Conservation (phyloP, 2,888 invertebrate species). For the Agrotis puta region DNA sequence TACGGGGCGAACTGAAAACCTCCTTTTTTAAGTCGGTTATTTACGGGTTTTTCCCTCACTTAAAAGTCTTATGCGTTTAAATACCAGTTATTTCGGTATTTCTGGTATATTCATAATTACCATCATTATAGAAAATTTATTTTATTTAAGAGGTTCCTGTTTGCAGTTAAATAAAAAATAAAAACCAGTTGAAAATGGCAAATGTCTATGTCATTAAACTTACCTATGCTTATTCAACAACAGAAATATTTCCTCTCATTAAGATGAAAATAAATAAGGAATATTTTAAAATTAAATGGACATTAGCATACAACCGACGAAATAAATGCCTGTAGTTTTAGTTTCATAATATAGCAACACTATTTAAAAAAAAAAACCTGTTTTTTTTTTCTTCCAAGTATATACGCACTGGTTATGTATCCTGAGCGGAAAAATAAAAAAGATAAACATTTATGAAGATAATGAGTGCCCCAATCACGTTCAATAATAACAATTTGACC, state of each 20-base stretch:
- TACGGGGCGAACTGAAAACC: too few relatives aligned
- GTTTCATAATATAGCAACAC: not conserved
- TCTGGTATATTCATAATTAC: not conserved
- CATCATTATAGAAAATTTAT: not conserved
- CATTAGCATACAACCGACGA: slow-evolving; percentile 18
- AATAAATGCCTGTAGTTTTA: slow-evolving; percentile 10
- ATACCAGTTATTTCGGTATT: not conserved
- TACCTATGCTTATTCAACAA: slow-evolving; percentile 2
- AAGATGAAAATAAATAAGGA: slow-evolving; percentile 11
- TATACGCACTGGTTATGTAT: not conserved
- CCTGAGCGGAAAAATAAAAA: not conserved
- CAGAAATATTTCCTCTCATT: not conserved
- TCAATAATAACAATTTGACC: slow-evolving; percentile 23
- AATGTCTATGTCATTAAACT: slow-evolving; percentile 19
- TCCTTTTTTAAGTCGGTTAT: too few relatives aligned
- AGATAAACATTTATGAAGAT: slow-evolving; percentile 19
- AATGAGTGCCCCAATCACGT: slow-evolving; percentile 13
- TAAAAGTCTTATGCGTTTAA: not conserved
- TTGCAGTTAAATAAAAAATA: not conserved
- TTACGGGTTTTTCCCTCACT: not conserved
- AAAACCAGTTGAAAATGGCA: slow-evolving; percentile 20
- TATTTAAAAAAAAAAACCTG: not conserved
- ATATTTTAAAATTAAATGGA: slow-evolving; percentile 2
- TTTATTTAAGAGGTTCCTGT: not conserved
- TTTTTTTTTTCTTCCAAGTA: slow-evolving; percentile 2